Conservation (phyloP, 2,888 invertebrate genomes). For the Cetonia aurata region DNA sequence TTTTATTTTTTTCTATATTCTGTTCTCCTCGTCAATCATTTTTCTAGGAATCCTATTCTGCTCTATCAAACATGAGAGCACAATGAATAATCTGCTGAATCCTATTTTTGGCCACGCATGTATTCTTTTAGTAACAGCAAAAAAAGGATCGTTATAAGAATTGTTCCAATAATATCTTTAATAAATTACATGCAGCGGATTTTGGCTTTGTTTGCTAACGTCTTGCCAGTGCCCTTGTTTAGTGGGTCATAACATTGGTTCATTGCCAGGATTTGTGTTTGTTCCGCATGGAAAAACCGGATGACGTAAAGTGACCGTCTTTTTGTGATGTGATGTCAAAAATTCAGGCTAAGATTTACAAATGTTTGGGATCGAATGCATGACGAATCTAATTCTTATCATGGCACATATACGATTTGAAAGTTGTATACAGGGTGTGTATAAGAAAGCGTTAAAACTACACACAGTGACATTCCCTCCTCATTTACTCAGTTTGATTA, state of each 20-base stretch:
- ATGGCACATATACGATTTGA: too few relatives aligned
- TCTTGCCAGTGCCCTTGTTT: slow-evolving; percentile 7
- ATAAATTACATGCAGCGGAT: neutral
- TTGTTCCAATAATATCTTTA: neutral
- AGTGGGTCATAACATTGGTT: slow-evolving; percentile 2
- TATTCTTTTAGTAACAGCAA: neutral
- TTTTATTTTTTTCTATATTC: too few relatives aligned
- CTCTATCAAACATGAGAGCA: too few relatives aligned
- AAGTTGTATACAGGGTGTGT: too few relatives aligned
- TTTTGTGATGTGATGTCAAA: neutral
- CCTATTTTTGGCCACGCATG: neutral
- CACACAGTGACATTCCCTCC: too few relatives aligned
- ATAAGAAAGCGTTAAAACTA: too few relatives aligned
- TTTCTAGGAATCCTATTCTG: too few relatives aligned
- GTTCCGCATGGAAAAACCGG: neutral
- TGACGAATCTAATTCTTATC: too few relatives aligned
- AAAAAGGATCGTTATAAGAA: slow-evolving; percentile 6
- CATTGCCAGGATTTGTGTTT: neutral
- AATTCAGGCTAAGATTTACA: too few relatives aligned
- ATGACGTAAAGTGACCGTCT: neutral
- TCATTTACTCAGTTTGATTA: too few relatives aligned
- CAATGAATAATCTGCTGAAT: neutral
- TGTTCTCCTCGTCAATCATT: too few relatives aligned
- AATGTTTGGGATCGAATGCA: too few relatives aligned
- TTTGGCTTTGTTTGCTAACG: slow-evolving; percentile 13